Conservation (phyloP, 2,113 vertebrate genomes). For the Typhlomys cinereus region DNA sequence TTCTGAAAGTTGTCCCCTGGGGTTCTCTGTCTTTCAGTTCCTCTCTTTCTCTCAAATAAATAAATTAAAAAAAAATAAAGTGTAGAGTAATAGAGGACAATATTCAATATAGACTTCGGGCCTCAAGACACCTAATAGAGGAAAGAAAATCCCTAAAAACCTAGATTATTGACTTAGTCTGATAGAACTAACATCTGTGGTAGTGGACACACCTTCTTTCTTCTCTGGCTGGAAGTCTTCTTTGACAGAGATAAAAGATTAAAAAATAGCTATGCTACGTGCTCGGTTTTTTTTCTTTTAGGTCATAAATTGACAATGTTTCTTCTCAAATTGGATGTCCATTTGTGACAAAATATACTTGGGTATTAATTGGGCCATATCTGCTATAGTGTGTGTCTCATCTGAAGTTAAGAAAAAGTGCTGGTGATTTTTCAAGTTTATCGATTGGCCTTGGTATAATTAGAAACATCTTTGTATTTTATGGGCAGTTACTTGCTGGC, state of each 20-base stretch:
- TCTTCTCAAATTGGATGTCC: slow-evolving; percentile 30
- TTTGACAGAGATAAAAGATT: slow-evolving; percentile 20
- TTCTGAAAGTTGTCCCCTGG: too few species aligned
- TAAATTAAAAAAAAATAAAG: too few species aligned
- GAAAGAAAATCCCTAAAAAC: background rate
- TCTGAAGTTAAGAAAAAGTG: slow-evolving; percentile 6
- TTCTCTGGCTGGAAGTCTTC: background rate
- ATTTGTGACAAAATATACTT: slow-evolving; percentile 22
- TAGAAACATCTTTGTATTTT: slow-evolving; percentile 53
- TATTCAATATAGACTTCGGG: too few species aligned
- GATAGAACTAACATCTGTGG: background rate
- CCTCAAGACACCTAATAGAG: too few species aligned
- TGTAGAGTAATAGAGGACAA: too few species aligned
- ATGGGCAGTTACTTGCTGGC: background rate
- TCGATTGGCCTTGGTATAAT: slow-evolving; percentile 30
- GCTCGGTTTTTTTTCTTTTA: background rate
- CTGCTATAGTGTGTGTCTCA: background rate
- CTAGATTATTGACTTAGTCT: background rate
- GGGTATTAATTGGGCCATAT: background rate
- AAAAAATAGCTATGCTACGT: background rate
- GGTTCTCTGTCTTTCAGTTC: too few species aligned
- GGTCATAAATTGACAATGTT: background rate
- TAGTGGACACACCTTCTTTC: background rate
- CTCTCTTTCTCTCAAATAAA: too few species aligned
- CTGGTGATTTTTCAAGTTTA: slow-evolving; percentile 24